These are phyloP conservation scores for Subacronicta megacephala DNA, from an alignment of 2,888 invertebrate species.

Conservation along the genomic window DNA sequence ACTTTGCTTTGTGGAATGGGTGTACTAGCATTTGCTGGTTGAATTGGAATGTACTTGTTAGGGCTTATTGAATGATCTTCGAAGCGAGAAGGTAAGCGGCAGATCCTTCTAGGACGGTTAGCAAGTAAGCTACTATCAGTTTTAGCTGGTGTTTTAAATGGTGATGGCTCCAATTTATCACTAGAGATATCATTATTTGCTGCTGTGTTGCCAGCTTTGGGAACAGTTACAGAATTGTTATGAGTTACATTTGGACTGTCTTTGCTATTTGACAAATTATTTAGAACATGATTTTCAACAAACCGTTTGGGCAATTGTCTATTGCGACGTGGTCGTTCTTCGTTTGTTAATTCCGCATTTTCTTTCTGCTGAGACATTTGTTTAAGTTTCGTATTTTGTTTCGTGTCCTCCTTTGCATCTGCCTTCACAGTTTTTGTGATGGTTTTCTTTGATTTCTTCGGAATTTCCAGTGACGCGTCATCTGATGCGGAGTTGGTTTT, in stretches of 20 bases:
- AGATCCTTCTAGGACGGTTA: constrained; percentile 75
- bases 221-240: constrained; percentile 1
- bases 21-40: constrained; percentile 78
- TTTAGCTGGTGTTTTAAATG: constrained; percentile 68
- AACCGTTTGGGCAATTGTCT: constrained; percentile 73
- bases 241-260: constrained; percentile 30
- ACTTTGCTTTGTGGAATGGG: constrained; percentile 65
- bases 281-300: constrained; percentile 65
- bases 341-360: constrained; percentile 24
- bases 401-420: constrained; percentile 14
- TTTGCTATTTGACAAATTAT: constrained; percentile 63
- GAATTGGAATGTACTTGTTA: constrained; percentile 71
- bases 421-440: constrained; percentile 21
- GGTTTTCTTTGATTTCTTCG: constrained; percentile 51
- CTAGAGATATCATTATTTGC: constrained; percentile 26
- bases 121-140: constrained; percentile 66
- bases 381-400: constrained; percentile 6
- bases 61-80: constrained; percentile 79
- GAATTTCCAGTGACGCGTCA: constrained; percentile 67
- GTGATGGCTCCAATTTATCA: constrained; percentile 42
- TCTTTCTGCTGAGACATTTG: neutral
- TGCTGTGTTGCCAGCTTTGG: constrained; percentile 7
- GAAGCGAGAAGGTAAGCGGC: constrained; percentile 77
- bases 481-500: constrained; percentile 85
- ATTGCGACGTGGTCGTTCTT: constrained; percentile 67